These are phyloP conservation scores for Astreopora myriophthalma DNA, from an alignment of 64 coral and sea anemone genomes.

Conservation along the genomic window DNA sequence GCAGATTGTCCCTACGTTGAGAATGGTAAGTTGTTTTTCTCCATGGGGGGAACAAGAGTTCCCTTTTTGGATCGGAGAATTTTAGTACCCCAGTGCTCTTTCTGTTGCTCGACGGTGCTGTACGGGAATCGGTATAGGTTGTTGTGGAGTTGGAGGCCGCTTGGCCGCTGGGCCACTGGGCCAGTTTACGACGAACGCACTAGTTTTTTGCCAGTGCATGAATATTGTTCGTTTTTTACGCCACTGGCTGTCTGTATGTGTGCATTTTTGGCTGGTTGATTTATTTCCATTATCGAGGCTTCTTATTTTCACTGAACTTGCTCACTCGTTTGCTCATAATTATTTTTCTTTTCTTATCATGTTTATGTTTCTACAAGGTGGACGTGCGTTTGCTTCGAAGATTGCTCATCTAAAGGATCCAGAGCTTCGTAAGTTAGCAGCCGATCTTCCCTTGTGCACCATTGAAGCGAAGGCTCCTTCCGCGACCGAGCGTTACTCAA, in stretches of 20 bases:
- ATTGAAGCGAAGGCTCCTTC: constrained; percentile 33
- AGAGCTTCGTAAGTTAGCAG: constrained; percentile 25
- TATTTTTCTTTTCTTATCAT: not conserved
- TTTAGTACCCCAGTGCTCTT: constrained; percentile 22
- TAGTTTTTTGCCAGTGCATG: constrained; percentile 5
- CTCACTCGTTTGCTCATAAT: not conserved
- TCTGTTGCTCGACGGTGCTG: constrained; percentile 13
- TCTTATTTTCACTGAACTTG: not conserved
- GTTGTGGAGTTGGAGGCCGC: constrained; percentile 11
- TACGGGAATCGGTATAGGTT: constrained; percentile 15
- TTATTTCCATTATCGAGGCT: not conserved
- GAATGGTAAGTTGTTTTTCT: constrained; percentile 3
- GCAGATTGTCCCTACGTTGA: not conserved
- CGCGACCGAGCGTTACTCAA: constrained; percentile 46
- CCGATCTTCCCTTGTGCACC: constrained; percentile 8
- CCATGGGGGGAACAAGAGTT: constrained; percentile 18
- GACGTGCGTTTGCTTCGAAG: not conserved
- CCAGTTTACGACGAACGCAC: not conserved
- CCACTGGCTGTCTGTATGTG: not conserved
- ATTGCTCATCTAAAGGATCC: constrained; percentile 1
- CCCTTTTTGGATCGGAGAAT: constrained; percentile 30
- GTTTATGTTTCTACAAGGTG: constrained; percentile 27
- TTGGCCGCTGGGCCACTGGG: not conserved
- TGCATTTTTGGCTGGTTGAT: not conserved
- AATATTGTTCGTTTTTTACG: not conserved